A percentile compares a stretch with the other conserved stretches of the same genome.
These are phyloP conservation scores for Mus spretus DNA, from an alignment of 2,797 vertebrate genomes.

Conservation along the genomic window DNA sequence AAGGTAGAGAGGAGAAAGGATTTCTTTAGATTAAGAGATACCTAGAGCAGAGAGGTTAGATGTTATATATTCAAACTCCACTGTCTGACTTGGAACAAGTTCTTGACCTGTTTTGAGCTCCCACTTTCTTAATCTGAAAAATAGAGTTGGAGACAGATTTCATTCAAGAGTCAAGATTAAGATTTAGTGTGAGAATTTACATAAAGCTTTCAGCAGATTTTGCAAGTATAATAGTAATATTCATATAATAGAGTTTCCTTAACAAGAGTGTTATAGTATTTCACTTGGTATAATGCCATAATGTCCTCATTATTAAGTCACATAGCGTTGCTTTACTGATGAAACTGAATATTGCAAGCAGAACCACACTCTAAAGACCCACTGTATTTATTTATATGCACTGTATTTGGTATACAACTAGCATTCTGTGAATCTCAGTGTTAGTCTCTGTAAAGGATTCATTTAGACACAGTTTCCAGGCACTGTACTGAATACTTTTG, in stretches of 20 bases:
- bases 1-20: neutral
- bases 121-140: slow-evolving; percentile 54
- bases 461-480: neutral
- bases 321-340: neutral
- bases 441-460: slow-evolving; percentile 13
- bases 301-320: neutral
- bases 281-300: neutral
- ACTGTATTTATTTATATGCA: neutral
- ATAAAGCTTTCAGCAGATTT: slow-evolving; percentile 19
- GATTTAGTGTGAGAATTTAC: neutral
- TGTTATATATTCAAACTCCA: slow-evolving; percentile 26
- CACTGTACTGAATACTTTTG: neutral
- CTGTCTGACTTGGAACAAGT: slow-evolving; percentile 37
- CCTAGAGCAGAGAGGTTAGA: neutral
- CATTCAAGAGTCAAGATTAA: neutral
- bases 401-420: neutral
- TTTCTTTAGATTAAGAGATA: slow-evolving; percentile 26
- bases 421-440: slow-evolving; percentile 16
- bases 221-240: neutral
- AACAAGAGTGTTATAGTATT: slow-evolving; percentile 16
- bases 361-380: neutral
- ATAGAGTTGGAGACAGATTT: neutral
- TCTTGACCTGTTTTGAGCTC: neutral
- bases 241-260: slow-evolving; percentile 48
- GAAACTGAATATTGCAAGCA: neutral